Conservation (phyloP, 2,113 vertebrate genomes). For the Bucco capensis region DNA sequence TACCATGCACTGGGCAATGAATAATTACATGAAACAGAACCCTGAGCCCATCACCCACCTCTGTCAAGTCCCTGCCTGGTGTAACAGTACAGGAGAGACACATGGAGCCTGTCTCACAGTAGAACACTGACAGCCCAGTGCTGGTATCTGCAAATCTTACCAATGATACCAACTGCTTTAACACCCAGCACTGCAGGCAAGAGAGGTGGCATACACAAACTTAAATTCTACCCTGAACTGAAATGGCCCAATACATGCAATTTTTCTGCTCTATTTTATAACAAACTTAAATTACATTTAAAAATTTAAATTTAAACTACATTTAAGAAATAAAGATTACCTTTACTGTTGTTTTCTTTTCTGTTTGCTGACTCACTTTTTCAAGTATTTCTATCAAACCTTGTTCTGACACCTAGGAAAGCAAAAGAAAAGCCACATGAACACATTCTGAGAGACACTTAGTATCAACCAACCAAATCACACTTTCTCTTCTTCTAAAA, state of each 20-base stretch:
- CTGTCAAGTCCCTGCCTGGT: background rate
- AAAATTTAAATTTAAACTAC: too few species aligned
- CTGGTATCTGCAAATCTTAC: background rate
- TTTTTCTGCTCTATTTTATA: background rate
- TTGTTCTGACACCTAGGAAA: conserved; percentile 86
- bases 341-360: conserved; percentile 95
- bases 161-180: background rate
- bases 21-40: background rate
- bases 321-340: conserved; percentile 65
- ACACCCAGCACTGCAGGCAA: background rate
- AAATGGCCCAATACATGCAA: rapidly evolving
- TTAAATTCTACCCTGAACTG: background rate
- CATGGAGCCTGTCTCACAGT: background rate
- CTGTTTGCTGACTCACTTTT: conserved; percentile 96
- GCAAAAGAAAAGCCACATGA: background rate
- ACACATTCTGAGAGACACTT: background rate
- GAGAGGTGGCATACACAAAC: background rate
- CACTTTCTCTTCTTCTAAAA: background rate
- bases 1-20: rapidly evolving
- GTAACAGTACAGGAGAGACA: rapidly evolving
- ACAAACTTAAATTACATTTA: too few species aligned
- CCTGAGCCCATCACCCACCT: background rate
- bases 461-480: background rate
- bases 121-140: background rate
- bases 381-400: conserved; percentile 98